Evolutionary conservation across 2,888 invertebrate genomes (phyloP), one percentile per base, ranked within the genome.

Genomic region (Pinctada fucata): DNA sequence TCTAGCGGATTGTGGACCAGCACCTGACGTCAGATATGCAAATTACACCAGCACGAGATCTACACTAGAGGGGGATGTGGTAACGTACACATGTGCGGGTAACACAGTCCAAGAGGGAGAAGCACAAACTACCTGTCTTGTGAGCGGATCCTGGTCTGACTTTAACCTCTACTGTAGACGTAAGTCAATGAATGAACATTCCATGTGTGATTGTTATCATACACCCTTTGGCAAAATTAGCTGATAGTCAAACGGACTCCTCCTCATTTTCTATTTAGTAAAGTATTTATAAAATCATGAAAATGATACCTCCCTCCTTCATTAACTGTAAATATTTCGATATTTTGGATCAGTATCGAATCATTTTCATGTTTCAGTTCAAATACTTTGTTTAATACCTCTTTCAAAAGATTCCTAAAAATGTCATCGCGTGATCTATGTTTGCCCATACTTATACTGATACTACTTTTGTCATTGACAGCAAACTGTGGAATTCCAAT

Each of bases 401-500:
- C 31, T 31, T 31, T 31, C 31, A 31, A 31, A 31, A 31, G 31
- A 31, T 31, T 31, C 31, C 31, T 31, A 31, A 31, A 31, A 31
- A 31, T 31, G 31, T 31, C 31, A 31, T 31, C 31, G 31, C 31
- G 31, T 31, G 31, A 0, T 31, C 31, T 31, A 31, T 31, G 0
- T 31, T 31, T 31, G 31, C 31, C 31, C 31, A 31, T 31, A 31
- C 31, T 31, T 31, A 31, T 31, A 31, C 31, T 31, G 31, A 31
- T 31, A 1, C 31, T 31, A 31, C n/a, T 31, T 31, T 31, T 31
- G 31, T 31, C 31, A 16, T 16, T 58, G 3, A 3, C 31, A 72
- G 72, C 63, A 64, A 64, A 72, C 49, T 72, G 72, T 47, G 72
- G 72, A 64, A 45, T 47, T n/a, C 72, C 72, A 3, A 45, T 31